Conservation (phyloP, 37 sponge, comb jelly and placozoan genomes). For the Tethya wilhelma region DNA sequence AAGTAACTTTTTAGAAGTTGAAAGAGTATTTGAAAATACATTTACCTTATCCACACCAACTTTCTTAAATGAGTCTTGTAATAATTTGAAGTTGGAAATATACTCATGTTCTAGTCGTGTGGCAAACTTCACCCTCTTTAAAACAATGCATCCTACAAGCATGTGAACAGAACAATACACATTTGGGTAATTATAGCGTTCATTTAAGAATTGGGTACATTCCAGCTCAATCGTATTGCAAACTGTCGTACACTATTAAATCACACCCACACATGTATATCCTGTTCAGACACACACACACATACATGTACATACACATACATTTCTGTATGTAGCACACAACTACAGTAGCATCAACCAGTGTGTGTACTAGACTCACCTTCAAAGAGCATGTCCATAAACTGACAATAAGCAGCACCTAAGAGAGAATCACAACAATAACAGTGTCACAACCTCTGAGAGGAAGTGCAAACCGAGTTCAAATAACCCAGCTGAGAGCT, state of each 20-base stretch:
- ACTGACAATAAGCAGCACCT: constrained; percentile 99
- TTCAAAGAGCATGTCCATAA: constrained; percentile 91
- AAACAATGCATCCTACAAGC: constrained; percentile 39
- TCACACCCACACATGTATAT: too few species aligned
- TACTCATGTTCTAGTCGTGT: constrained; percentile 92
- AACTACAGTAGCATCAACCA: too few species aligned
- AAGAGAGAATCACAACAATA: neutral
- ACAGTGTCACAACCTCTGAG: neutral
- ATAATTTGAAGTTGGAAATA: constrained; percentile 86
- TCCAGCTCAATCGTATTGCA: too few species aligned
- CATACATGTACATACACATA: too few species aligned
- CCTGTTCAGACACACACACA: too few species aligned
- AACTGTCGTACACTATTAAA: too few species aligned
- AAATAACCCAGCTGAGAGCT: too few species aligned
- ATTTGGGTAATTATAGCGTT: too few species aligned
- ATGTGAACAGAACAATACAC: neutral
- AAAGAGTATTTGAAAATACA: neutral
- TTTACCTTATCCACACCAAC: constrained; percentile 90
- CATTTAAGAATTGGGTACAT: too few species aligned
- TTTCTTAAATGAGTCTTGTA: constrained; percentile 79
- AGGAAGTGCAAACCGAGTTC: too few species aligned
- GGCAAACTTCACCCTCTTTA: constrained; percentile 94
- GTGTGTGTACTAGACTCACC: constrained; percentile 38
- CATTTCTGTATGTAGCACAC: too few species aligned
- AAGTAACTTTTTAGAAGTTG: neutral